Evolutionary conservation across 1,140 invertebrate species (phyloP).

Genomic region (Meloidogyne exigua): DNA sequence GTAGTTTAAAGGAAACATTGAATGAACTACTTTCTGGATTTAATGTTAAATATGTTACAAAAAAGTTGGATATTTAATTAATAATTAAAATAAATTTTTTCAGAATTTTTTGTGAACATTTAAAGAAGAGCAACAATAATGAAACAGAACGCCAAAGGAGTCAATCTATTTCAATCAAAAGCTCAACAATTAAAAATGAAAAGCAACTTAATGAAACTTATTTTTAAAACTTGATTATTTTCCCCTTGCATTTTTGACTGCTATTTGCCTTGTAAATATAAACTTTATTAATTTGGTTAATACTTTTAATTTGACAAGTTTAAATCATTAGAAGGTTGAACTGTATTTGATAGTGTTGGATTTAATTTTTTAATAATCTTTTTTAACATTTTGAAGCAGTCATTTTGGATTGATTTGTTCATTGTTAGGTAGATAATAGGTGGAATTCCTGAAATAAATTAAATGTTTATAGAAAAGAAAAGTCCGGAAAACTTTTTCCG

Average conservation of each 20-base stretch:
- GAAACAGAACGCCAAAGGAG: background rate
- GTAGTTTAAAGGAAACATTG: conserved; percentile 38
- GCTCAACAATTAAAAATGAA: background rate
- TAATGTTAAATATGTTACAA: conserved; percentile 48
- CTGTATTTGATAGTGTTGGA: background rate
- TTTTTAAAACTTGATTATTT: background rate
- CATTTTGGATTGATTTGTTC: background rate
- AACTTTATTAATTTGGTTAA: too few species aligned
- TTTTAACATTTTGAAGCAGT: background rate
- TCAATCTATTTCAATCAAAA: background rate
- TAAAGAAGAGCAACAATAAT: background rate
- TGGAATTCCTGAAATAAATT: background rate
- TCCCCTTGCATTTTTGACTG: too few species aligned
- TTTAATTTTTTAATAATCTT: background rate
- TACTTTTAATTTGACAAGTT: too few species aligned
- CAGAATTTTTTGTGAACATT: background rate
- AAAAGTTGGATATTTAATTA: conserved; percentile 28
- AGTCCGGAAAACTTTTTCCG: too few species aligned
- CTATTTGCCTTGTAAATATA: too few species aligned
- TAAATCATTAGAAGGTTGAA: background rate
- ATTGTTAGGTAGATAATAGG: background rate
- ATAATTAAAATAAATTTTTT: background rate
- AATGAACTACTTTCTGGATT: conserved; percentile 46
- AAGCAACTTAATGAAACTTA: background rate
- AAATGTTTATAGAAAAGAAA: too few species aligned